Evolutionary conservation across 1,140 invertebrate genomes (phyloP).

Genomic region (Cydia splendana): DNA sequence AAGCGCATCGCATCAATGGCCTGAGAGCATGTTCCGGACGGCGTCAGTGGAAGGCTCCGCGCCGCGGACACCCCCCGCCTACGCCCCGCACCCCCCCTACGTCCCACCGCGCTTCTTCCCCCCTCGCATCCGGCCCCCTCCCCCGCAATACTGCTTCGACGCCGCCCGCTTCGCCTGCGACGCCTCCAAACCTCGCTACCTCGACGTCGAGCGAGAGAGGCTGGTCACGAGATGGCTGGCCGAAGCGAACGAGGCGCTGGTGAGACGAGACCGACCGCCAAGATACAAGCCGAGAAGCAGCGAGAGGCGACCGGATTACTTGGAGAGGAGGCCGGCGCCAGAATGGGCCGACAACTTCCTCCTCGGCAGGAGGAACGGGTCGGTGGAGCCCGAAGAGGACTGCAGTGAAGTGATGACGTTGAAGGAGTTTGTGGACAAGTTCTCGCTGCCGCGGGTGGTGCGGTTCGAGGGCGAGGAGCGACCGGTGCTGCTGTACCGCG

Average conservation of each 20-base stretch:
- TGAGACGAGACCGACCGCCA: slow-evolving; percentile 64
- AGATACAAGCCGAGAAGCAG: slow-evolving; percentile 71
- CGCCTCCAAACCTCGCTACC: slow-evolving; percentile 71
- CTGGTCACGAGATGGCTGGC: slow-evolving; percentile 78
- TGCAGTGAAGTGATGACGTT: slow-evolving; percentile 73
- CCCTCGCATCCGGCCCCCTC: slow-evolving; percentile 69
- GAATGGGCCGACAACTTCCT: slow-evolving; percentile 78
- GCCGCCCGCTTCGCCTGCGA: slow-evolving; percentile 77
- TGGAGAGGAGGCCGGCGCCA: slow-evolving; percentile 67
- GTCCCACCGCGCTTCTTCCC: slow-evolving; percentile 69
- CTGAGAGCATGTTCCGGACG: slow-evolving; percentile 74
- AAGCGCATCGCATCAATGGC: slow-evolving; percentile 60
- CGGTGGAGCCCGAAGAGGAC: slow-evolving; percentile 69
- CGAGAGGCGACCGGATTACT: slow-evolving; percentile 65
- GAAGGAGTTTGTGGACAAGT: slow-evolving; percentile 80
- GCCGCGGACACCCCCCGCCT: slow-evolving; percentile 72
- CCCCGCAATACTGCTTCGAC: slow-evolving; percentile 77
- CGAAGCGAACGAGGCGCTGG: slow-evolving; percentile 76
- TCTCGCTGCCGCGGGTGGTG: slow-evolving; percentile 80
- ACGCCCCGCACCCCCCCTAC: slow-evolving; percentile 68
- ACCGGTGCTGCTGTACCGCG: slow-evolving; percentile 79
- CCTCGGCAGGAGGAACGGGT: slow-evolving; percentile 66
- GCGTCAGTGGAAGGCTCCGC: slow-evolving; percentile 75
- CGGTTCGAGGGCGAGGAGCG: slow-evolving; percentile 77
- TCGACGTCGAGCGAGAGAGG: slow-evolving; percentile 74